phyloP scores from a whole-genome alignment of 2,113 vertebrate species.

The Spilogale gracilis region DNA sequence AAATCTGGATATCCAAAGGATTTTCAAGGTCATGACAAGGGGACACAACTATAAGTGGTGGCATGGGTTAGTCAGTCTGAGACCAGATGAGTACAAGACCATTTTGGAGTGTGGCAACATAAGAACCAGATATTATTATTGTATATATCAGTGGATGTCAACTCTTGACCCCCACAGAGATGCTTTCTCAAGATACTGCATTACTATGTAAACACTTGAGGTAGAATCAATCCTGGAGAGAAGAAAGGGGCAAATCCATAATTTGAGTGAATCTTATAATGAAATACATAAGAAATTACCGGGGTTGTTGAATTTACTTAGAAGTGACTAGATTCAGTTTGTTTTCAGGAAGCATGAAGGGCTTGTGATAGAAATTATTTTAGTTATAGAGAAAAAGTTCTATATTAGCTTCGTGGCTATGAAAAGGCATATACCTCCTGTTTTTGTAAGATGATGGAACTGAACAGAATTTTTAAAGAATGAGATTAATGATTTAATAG shows the following conservation, averaged over 20 bases:
- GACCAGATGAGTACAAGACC: neutral
- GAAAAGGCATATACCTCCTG: neutral
- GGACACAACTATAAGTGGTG: neutral
- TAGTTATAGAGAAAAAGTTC: slow-evolving; percentile 22
- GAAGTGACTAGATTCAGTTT: neutral
- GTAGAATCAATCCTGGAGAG: neutral
- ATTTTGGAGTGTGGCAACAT: neutral
- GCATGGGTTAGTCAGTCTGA: neutral
- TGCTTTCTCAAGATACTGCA: neutral
- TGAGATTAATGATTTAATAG: neutral
- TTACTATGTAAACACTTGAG: neutral
- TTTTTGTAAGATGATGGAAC: slow-evolving; percentile 2
- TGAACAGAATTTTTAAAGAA: slow-evolving; percentile 12
- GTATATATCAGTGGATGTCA: neutral
- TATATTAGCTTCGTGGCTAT: neutral
- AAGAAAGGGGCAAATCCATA: neutral
- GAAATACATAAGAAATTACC: slow-evolving; percentile 6
- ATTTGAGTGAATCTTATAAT: neutral
- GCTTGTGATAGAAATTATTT: neutral
- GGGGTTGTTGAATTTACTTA: neutral
- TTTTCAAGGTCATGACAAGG: neutral
- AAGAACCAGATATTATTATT: neutral
- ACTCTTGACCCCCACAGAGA: neutral
- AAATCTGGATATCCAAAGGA: neutral
- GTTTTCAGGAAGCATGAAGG: neutral